Evolutionary conservation across 2,113 vertebrate genomes (phyloP).

Genomic region (Pitta sordida): DNA sequence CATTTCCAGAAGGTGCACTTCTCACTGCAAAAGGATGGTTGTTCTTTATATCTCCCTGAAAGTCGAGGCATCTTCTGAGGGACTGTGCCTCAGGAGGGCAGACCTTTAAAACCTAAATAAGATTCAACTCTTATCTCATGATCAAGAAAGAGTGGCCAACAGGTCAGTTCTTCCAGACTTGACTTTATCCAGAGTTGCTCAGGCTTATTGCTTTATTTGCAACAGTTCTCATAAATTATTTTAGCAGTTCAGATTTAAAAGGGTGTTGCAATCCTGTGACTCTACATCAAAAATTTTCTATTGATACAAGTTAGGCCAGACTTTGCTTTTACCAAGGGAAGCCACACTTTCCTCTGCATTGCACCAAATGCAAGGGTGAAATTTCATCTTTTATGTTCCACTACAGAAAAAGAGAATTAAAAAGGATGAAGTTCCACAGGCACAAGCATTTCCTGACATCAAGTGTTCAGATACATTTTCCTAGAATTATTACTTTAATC

Average conservation of each 20-base stretch:
- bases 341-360: background rate
- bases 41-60: background rate
- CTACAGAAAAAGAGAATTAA: background rate
- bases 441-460: background rate
- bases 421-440: background rate
- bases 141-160: background rate
- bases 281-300: background rate
- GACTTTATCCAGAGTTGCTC: background rate
- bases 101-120: background rate
- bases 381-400: background rate
- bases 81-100: background rate
- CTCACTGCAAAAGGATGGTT: background rate
- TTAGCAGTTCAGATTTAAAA: background rate
- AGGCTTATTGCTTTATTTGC: background rate
- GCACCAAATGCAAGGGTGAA: background rate
- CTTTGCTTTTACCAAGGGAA: background rate
- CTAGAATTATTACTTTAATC: background rate
- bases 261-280: background rate
- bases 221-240: background rate
- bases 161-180: background rate
- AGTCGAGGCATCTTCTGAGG: background rate
- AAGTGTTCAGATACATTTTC: background rate
- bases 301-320: background rate
- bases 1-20: background rate
- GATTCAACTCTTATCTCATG: background rate